phyloP scores from a whole-genome alignment of 1,140 invertebrate genomes.

The Zaprionus lachaisei region DNA sequence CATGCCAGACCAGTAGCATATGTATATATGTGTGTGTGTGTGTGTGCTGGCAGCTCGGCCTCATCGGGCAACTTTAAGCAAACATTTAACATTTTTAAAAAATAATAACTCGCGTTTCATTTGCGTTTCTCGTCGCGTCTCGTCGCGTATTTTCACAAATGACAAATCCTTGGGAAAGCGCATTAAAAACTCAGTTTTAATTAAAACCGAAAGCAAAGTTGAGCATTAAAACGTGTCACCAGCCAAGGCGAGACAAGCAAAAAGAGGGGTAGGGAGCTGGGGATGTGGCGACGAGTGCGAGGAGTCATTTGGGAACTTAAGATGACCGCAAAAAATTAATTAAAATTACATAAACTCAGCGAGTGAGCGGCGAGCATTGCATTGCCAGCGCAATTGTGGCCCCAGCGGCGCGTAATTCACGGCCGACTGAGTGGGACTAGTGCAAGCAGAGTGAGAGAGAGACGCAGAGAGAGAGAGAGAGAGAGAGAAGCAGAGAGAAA shows the following conservation, averaged over 20 bases:
- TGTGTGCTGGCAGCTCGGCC: not conserved
- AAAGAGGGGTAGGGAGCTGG: not conserved
- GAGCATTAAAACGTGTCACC: constrained; percentile 54
- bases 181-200: constrained; percentile 80
- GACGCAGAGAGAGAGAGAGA: not conserved
- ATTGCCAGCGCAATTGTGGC: constrained; percentile 15
- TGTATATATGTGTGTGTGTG: not conserved
- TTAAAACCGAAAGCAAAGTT: constrained; percentile 78
- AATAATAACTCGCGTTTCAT: not conserved
- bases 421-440: constrained; percentile 14
- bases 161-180: constrained; percentile 51
- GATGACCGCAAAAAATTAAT: constrained; percentile 74
- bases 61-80: constrained; percentile 15
- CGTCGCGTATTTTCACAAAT: not conserved
- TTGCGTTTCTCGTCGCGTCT: not conserved
- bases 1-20: not conserved
- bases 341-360: constrained; percentile 65
- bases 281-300: constrained; percentile 14
- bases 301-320: constrained; percentile 46
- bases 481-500: not conserved
- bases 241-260: constrained; percentile 22
- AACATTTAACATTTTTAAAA: constrained; percentile 17
- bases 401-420: constrained; percentile 40
- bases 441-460: not conserved
- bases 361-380: not conserved